These are phyloP conservation scores for Hyposoter dolosus DNA, from an alignment of 2,888 invertebrate genomes.

Conservation along the genomic window DNA sequence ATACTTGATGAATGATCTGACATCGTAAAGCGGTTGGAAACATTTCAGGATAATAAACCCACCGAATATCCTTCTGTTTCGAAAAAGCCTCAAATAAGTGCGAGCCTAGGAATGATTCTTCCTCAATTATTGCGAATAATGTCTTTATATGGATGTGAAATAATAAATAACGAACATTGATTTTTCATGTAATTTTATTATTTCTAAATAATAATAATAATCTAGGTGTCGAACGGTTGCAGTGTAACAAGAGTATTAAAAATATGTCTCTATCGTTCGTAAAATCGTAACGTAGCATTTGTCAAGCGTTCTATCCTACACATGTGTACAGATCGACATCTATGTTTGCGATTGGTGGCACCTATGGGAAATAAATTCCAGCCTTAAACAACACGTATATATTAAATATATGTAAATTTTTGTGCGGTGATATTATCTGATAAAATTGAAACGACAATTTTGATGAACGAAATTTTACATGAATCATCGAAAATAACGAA, in stretches of 20 bases:
- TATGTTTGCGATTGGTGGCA: constrained; percentile 51
- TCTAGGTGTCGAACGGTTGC: constrained; percentile 63
- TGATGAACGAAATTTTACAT: not conserved
- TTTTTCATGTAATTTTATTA: constrained; percentile 63
- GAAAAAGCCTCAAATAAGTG: not conserved
- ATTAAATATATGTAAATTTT: constrained; percentile 41
- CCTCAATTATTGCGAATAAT: not conserved
- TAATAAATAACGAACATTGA: constrained; percentile 29
- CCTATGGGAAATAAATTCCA: constrained; percentile 62
- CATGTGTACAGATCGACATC: constrained; percentile 21
- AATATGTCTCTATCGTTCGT: constrained; percentile 70
- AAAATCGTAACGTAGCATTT: constrained; percentile 59
- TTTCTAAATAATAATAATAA: constrained; percentile 63
- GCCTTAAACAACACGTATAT: constrained; percentile 50
- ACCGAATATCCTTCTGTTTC: too few species aligned
- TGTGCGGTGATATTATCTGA: constrained; percentile 52
- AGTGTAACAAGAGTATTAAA: constrained; percentile 72
- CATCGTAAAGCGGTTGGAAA: too few species aligned
- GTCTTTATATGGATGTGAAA: not conserved
- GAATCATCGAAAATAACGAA: constrained; percentile 39
- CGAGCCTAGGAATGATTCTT: not conserved
- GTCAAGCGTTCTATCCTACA: constrained; percentile 55
- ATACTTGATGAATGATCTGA: too few species aligned
- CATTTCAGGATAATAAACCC: too few species aligned
- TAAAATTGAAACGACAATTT: not conserved